These are phyloP conservation scores for Portunus trituberculatus DNA, from an alignment of 1,140 invertebrate genomes.

Conservation along the genomic window DNA sequence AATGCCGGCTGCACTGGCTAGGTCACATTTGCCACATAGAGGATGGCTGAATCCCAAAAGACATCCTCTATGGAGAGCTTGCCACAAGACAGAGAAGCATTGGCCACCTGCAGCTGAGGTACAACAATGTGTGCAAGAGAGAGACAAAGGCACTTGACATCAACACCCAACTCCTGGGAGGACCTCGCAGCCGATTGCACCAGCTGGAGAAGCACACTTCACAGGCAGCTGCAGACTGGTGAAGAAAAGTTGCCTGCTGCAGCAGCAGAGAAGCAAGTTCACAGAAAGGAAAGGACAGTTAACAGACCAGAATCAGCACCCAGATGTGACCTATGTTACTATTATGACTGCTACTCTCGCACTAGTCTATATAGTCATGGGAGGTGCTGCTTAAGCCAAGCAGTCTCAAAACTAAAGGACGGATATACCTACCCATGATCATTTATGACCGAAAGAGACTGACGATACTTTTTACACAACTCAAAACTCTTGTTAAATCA, in stretches of 20 bases:
- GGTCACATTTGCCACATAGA: conserved; percentile 24
- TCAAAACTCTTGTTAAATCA: too few relatives aligned
- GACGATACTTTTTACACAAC: too few relatives aligned
- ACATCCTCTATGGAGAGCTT: conserved; percentile 32
- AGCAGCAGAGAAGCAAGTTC: not conserved
- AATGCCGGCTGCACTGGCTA: not conserved
- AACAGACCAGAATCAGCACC: not conserved
- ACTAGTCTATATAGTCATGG: not conserved
- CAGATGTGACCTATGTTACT: not conserved
- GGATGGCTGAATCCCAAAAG: conserved; percentile 31
- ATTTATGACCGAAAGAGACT: too few relatives aligned
- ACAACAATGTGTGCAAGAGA: not conserved
- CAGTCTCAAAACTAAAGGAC: not conserved
- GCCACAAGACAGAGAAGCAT: not conserved
- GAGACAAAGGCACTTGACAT: conserved; percentile 6
- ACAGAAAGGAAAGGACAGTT: not conserved
- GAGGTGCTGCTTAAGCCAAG: not conserved
- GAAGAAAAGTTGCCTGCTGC: not conserved
- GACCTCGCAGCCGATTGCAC: not conserved
- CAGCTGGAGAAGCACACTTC: not conserved
- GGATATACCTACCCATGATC: not conserved
- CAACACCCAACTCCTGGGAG: not conserved
- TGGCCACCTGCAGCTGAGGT: not conserved
- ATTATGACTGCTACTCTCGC: not conserved
- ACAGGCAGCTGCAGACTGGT: not conserved